Percentiles rank a stretch among this genome's conserved stretches.
These are phyloP conservation scores for Melanostoma mellinum DNA, from an alignment of 2,888 invertebrate species.

Conservation along the genomic window DNA sequence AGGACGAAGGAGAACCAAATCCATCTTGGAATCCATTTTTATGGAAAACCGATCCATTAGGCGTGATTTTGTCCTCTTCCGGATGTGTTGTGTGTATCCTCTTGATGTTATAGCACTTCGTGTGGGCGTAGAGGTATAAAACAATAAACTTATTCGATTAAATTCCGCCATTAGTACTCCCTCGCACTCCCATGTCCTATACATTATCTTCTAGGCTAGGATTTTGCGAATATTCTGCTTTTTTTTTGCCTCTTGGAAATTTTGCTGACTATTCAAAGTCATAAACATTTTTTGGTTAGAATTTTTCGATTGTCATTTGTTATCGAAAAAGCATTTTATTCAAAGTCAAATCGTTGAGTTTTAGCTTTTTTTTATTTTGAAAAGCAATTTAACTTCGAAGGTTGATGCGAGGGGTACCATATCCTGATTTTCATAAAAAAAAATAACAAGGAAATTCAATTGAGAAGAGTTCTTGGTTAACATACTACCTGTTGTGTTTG, in stretches of 20 bases:
- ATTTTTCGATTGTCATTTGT: too few species aligned
- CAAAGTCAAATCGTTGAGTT: too few species aligned
- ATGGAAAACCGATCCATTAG: constrained; percentile 70
- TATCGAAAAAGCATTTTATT: too few species aligned
- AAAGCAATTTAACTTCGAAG: too few species aligned
- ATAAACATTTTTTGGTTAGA: too few species aligned
- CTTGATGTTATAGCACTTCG: constrained; percentile 52
- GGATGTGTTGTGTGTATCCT: constrained; percentile 17
- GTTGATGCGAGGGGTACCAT: too few species aligned
- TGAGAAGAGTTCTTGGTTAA: too few species aligned
- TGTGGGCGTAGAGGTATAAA: constrained; percentile 47
- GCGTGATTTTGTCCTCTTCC: constrained; percentile 46
- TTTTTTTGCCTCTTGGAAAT: not conserved
- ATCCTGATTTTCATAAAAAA: too few species aligned
- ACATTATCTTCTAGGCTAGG: not conserved
- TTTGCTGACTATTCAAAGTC: not conserved
- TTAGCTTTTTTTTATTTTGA: too few species aligned
- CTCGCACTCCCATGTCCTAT: not conserved
- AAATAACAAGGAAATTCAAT: too few species aligned
- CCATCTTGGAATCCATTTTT: constrained; percentile 63
- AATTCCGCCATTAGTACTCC: constrained; percentile 54
- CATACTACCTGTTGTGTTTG: too few species aligned
- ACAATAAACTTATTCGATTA: constrained; percentile 70
- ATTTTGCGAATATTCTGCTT: constrained; percentile 19
- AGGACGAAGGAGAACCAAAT: constrained; percentile 47